Conservation (phyloP, 2,113 vertebrate genomes). For the Chaetodon auriga region DNA sequence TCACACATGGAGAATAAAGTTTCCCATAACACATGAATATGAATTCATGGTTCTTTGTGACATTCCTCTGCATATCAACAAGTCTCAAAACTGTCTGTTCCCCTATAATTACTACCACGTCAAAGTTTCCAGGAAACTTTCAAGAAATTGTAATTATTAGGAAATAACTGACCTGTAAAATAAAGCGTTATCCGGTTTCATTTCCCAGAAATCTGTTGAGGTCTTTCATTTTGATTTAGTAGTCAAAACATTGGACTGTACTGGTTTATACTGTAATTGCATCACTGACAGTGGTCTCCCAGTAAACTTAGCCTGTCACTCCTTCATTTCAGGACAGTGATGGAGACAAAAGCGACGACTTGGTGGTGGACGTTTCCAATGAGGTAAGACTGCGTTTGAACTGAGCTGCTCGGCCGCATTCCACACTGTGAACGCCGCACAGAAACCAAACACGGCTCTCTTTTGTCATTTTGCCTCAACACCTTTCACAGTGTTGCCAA, state of each 20-base stretch:
- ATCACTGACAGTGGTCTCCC: background rate
- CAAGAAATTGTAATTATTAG: background rate
- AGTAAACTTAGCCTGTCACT: background rate
- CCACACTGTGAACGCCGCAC: slow-evolving; percentile 19
- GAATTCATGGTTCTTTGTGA: background rate
- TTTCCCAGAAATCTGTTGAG: background rate
- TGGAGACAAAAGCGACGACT: slow-evolving; percentile 96
- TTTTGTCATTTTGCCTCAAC: slow-evolving; percentile 50
- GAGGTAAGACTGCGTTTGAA: slow-evolving; percentile 85
- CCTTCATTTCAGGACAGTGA: slow-evolving; percentile 91
- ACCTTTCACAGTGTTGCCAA: slow-evolving; percentile 54
- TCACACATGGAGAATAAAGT: background rate
- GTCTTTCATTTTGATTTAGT: background rate
- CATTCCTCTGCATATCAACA: background rate
- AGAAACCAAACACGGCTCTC: slow-evolving; percentile 55
- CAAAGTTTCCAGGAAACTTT: background rate
- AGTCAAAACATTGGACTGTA: background rate
- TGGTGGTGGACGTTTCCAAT: slow-evolving; percentile 97
- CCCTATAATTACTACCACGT: background rate
- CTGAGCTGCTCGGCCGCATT: slow-evolving; percentile 55
- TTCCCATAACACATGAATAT: background rate
- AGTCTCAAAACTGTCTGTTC: background rate
- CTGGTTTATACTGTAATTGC: background rate
- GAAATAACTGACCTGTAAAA: background rate
- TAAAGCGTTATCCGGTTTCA: background rate